A percentile compares a stretch with the other conserved stretches of the same genome.
These are phyloP conservation scores for Omphaloscelis lunosa DNA, from an alignment of 2,888 invertebrate species.

Conservation along the genomic window DNA sequence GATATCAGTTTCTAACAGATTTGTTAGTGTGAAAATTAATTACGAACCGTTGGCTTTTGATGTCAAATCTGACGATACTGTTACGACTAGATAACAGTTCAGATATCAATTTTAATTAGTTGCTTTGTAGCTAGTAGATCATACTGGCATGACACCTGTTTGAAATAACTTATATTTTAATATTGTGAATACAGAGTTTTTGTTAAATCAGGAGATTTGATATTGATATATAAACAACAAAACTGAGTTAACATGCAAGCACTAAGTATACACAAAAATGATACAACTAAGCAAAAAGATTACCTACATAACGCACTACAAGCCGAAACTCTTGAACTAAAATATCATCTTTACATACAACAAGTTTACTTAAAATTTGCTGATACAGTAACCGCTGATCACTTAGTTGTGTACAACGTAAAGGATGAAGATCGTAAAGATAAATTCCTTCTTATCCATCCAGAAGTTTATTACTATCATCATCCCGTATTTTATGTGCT, in stretches of 20 bases:
- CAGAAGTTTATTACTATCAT: slow-evolving; percentile 58
- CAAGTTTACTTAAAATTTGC: slow-evolving; percentile 27
- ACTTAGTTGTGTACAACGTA: slow-evolving; percentile 45
- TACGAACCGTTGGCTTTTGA: slow-evolving; percentile 25
- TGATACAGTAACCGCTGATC: slow-evolving; percentile 49
- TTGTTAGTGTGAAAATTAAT: slow-evolving; percentile 50
- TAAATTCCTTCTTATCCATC: slow-evolving; percentile 55
- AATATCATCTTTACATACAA: not conserved
- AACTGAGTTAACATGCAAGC: not conserved
- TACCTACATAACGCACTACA: no score
- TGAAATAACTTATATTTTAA: not conserved
- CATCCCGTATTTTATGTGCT: slow-evolving; percentile 59
- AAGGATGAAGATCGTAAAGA: slow-evolving; percentile 59
- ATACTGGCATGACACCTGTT: not conserved
- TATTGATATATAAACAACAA: not conserved
- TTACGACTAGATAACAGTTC: slow-evolving; percentile 7
- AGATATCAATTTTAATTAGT: slow-evolving; percentile 19
- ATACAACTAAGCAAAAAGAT: no score
- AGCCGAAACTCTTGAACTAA: not conserved
- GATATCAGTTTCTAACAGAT: slow-evolving; percentile 39
- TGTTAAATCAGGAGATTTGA: not conserved
- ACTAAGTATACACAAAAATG: not conserved
- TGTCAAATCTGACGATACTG: slow-evolving; percentile 23
- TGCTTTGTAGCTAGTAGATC: not conserved
- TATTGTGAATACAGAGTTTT: no score